phyloP scores from a whole-genome alignment of 2,797 vertebrate species.

The Pelodytes ibericus region DNA sequence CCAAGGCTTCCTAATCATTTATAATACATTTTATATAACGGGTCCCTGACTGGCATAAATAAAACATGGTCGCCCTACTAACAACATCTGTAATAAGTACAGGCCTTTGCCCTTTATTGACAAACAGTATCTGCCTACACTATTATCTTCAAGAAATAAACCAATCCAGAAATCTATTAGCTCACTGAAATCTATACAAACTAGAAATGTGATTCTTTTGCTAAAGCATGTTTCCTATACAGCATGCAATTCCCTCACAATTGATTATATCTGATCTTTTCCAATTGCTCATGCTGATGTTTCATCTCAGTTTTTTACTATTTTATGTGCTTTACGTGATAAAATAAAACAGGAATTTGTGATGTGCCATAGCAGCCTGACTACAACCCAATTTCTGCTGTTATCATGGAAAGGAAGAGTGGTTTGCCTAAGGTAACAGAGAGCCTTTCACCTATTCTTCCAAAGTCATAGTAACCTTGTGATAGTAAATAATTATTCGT shows the following conservation, averaged over 20 bases:
- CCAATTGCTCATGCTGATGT: conserved; percentile 13
- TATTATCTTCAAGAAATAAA: background rate
- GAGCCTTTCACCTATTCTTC: background rate
- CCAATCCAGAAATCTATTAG: background rate
- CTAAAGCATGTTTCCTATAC: background rate
- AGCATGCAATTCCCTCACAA: conserved; percentile 12
- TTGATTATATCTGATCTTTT: conserved; percentile 21
- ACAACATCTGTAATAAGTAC: no score
- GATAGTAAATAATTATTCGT: background rate
- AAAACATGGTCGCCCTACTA: no score
- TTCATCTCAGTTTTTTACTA: conserved; percentile 21
- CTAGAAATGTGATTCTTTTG: background rate
- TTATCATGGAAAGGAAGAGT: conserved; percentile 9
- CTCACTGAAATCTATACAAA: background rate
- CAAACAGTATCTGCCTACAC: conserved; percentile 14
- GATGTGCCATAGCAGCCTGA: background rate
- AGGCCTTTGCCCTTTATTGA: no score
- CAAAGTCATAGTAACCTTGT: conserved; percentile 27
- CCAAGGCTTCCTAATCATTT: no score
- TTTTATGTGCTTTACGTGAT: background rate
- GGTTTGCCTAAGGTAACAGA: conserved; percentile 27
- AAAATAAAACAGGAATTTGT: background rate
- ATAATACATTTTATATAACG: no score
- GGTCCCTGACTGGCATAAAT: no score
- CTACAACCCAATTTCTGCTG: conserved; percentile 7